These are phyloP conservation scores for Mormyrus iriodes DNA, from an alignment of 2,113 vertebrate species.

Conservation along the genomic window DNA sequence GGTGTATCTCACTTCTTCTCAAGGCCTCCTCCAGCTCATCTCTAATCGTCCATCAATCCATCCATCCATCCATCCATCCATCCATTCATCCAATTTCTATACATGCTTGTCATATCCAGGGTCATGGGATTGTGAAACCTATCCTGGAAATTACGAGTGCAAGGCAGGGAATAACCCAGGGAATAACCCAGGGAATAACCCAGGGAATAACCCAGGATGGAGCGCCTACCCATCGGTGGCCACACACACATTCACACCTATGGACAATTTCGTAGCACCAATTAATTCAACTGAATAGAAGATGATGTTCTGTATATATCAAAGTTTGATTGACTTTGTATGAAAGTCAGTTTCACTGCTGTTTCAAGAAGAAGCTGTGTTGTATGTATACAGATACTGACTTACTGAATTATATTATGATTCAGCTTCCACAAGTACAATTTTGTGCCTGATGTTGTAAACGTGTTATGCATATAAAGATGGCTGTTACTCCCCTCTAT, in stretches of 20 bases:
- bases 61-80: not conserved
- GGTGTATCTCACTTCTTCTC: not conserved
- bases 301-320: not conserved
- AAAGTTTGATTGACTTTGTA: not conserved
- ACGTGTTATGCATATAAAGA: not conserved
- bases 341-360: not conserved
- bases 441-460: not conserved
- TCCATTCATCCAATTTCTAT: not conserved
- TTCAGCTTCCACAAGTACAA: not conserved
- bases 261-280: not conserved
- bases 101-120: not conserved
- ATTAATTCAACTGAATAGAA: constrained; percentile 15
- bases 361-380: not conserved
- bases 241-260: not conserved
- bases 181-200: no score
- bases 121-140: not conserved
- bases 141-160: not conserved
- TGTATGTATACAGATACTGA: not conserved
- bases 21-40: constrained; percentile 10
- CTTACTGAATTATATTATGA: not conserved
- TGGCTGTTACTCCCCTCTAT: not conserved
- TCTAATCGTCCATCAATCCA: not conserved
- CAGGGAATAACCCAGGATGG: no score
- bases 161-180: not conserved
- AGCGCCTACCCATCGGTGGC: no score